Base-by-base conservation (phyloP, 2,113 vertebrate species). In the Ploceus nigricollis region DNA sequence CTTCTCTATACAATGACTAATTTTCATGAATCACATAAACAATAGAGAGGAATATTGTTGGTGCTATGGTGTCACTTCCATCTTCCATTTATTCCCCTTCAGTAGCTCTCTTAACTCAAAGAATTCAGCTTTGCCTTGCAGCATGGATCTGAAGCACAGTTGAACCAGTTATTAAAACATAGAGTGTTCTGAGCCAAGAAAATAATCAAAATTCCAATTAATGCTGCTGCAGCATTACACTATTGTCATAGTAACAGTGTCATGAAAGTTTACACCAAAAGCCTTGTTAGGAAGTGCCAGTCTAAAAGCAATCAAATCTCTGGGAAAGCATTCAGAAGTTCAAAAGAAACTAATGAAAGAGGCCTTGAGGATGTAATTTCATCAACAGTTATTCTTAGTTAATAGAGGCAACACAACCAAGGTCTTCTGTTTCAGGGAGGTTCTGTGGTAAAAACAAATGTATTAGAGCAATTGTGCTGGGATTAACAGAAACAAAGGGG, bases 231-330 rank as follows among this genome's bases (percentile, higher is more conserved):
- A 66, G 48, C 82, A 92, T 89, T 84, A 48, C 73, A 69, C 56
- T 64, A 97, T 97, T 95, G 95, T 97, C 94, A 97, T 96, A 97
- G 96, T 87, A 97, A 97, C 95, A 89, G 85, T 89, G 82, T 70
- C 77, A 92, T 58, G 83, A 91, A 97, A 95, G 94, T 97, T 96
- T 93, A 95, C 91, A 94, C 97, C 95, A 95, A 96, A 97, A 97
- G 77, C 71, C 89, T 96, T 92, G 70, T 96, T 94, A 88, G 85
- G 79, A 96, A 88, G 58, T 94, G 79, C 68, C 91, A 89, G 92
- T 90, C 92, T 64, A 82, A 88, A 96, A 97, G 91, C 92, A 94
- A 92, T 94, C 85, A 85, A 95, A 95, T 97, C 92, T 73, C 85
- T 90, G 50, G 84, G 82, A 96, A 97, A 94, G 78, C 93, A 95